A percentile compares a stretch with the other conserved stretches of the same genome.
Conservation (phyloP, 2,797 vertebrate genomes). For the Acestrorhynchus altus region DNA sequence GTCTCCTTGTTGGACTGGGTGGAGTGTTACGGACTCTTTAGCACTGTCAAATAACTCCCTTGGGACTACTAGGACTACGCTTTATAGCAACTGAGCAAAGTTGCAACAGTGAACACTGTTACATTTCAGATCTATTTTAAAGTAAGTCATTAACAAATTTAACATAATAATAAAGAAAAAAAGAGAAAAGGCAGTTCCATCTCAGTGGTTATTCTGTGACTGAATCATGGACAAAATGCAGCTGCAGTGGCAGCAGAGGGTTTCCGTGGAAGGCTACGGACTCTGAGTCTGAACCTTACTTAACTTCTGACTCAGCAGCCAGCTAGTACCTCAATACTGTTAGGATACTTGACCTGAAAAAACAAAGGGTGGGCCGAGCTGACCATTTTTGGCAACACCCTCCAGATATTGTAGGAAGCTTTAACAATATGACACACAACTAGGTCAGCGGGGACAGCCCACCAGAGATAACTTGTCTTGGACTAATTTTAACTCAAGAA, state of each 20-base stretch:
- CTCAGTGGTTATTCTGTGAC: background rate
- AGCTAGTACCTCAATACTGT: background rate
- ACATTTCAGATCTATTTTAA: no score
- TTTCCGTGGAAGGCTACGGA: background rate
- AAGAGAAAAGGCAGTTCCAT: background rate
- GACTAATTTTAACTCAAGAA: slow-evolving; percentile 17
- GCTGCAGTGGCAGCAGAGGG: background rate
- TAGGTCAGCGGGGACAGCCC: background rate
- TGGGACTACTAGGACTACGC: background rate
- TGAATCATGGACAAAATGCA: background rate
- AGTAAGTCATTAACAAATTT: background rate
- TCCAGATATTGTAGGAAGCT: slow-evolving; percentile 5
- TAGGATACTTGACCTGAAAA: background rate
- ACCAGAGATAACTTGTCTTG: background rate
- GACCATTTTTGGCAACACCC: background rate
- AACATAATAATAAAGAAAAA: background rate
- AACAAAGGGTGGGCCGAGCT: background rate
- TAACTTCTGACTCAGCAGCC: slow-evolving; percentile 34
- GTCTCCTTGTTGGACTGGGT: background rate
- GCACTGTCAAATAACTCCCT: background rate
- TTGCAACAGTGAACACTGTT: background rate
- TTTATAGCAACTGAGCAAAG: background rate
- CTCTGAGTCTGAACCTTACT: background rate
- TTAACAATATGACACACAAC: background rate
- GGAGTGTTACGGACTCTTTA: background rate